phyloP scores from a whole-genome alignment of 2,113 vertebrate genomes.

The Diphyllodes magnificus region DNA sequence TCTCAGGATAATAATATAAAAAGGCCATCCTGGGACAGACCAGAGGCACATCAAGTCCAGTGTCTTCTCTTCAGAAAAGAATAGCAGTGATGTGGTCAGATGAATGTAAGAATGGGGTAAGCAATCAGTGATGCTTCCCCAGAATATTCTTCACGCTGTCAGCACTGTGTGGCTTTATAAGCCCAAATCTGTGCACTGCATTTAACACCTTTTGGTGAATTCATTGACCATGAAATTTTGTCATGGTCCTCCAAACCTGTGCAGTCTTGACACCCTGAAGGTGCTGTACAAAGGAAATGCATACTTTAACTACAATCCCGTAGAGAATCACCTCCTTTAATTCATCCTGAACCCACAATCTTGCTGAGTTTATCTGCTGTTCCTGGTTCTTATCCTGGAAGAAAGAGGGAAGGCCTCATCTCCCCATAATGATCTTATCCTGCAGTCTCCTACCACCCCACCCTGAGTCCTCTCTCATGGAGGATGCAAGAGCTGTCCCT shows the following conservation, averaged over 20 bases:
- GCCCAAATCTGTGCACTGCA: neutral
- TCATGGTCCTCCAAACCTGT: neutral
- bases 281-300: neutral
- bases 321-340: neutral
- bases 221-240: neutral
- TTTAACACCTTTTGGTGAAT: neutral
- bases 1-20: neutral
- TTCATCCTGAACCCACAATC: neutral
- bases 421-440: neutral
- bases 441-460: neutral
- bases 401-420: neutral
- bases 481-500: neutral
- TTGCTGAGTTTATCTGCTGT: neutral
- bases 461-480: rapidly evolving
- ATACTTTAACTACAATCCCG: neutral
- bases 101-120: neutral
- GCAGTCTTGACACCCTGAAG: neutral
- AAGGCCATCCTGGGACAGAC: neutral
- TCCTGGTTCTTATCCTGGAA: neutral
- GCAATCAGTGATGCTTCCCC: neutral
- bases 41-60: neutral
- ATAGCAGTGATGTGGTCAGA: neutral
- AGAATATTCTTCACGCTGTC: neutral
- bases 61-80: neutral
- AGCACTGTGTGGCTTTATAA: neutral